Base-by-base conservation (phyloP, 2,888 invertebrate species). In the Leptopilina syphax region DNA sequence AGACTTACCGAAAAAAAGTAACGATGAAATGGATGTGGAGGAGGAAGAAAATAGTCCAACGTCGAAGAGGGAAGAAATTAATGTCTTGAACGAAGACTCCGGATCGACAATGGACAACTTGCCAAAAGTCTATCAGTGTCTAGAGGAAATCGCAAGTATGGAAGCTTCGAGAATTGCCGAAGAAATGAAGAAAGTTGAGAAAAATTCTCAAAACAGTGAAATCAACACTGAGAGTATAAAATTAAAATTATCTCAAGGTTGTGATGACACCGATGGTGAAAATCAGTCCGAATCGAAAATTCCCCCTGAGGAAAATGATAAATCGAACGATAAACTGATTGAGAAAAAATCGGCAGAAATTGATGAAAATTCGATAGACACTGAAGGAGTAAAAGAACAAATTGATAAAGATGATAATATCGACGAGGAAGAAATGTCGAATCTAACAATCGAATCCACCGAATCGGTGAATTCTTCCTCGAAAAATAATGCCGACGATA, bases 1-100 rank as follows among this genome's bases (percentile, higher is more conserved):
- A 67, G n/a, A 93, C 65, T 92, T 92, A 13, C 92, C 93, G 34
- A 34, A 82, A 92, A 91, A 24, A 87, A 93, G 80, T 90, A 93
- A 93, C 50, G 92, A 93, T 57, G 93, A 93, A 85, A 92, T 92
- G 60, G 93, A 93, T 47, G 67, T 66, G 47, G 65, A 54, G 50
- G 93, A 93, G 6, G 87, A 87, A 57, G 76, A 68, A 86, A 87
- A 76, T n/a, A 50, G 9, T n/a, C 1, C n/a, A 76, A 27, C 27
- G 12, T 12, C 18, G 24, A n/a, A 70, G 10, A 57, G 13, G 8
- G 27, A 18, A 12, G 12, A 76, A n/a, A 24, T 24, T 8, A 13
- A 27, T 7, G 57, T 66, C 3, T 41, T 41, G 5, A 68, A 44
- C 18, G 77, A 66, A 7, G 67, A 67, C 12, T 70, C 78, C 24